phyloP scores from a whole-genome alignment of 2,888 invertebrate genomes.

The Platerodrilus igneus region DNA sequence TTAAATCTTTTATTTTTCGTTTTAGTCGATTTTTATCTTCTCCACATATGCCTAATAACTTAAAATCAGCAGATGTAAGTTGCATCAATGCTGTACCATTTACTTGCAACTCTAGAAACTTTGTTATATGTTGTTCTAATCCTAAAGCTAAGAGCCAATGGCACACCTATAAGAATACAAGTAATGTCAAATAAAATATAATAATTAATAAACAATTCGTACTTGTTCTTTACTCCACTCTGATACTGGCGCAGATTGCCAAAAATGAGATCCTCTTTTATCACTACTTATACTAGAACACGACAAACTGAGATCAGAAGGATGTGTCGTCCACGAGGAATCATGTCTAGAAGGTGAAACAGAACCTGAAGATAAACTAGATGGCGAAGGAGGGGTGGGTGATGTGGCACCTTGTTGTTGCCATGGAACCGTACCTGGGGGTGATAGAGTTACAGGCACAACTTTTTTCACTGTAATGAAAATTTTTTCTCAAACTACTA shows the following conservation, averaged over 20 bases:
- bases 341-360: conserved; percentile 52
- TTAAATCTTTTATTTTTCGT: conserved; percentile 79
- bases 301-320: conserved; percentile 56
- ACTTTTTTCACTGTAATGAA: conserved; percentile 59
- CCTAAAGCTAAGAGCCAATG: conserved; percentile 84
- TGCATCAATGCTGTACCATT: conserved; percentile 82
- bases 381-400: conserved; percentile 60
- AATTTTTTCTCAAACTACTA: conserved; percentile 17
- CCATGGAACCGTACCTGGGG: conserved; percentile 61
- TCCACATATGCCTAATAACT: conserved; percentile 72
- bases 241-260: conserved; percentile 65
- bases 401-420: conserved; percentile 51
- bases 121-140: conserved; percentile 80
- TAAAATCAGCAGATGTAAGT: conserved; percentile 88
- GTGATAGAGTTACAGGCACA: conserved; percentile 58
- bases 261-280: conserved; percentile 59
- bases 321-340: conserved; percentile 51
- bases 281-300: conserved; percentile 60
- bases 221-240: conserved; percentile 79
- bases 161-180: conserved; percentile 63
- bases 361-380: conserved; percentile 60
- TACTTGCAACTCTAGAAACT: conserved; percentile 83
- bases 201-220: conserved; percentile 26
- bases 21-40: conserved; percentile 82
- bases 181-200: neutral